Evolutionary conservation across 2,888 invertebrate species (phyloP).

Genomic region (Nematopogon swammerdamellus): DNA sequence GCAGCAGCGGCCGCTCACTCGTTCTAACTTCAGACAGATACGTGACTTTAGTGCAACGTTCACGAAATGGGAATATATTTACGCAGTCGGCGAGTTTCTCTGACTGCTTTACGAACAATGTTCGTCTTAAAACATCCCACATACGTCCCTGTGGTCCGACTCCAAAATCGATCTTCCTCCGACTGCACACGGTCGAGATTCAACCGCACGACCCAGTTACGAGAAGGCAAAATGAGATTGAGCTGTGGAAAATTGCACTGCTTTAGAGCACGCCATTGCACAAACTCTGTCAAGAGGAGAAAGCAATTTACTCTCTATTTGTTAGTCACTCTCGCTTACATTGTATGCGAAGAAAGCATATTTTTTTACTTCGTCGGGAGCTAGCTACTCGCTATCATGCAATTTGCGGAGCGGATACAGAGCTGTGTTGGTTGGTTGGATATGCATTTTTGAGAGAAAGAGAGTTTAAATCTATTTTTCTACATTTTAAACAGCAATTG

Average conservation of each 20-base stretch:
- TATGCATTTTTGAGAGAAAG: no score
- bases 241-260: neutral
- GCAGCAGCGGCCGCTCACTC: no score
- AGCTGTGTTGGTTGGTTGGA: no score
- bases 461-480: no score
- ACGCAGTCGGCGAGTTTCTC: neutral
- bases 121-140: neutral
- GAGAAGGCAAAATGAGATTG: neutral
- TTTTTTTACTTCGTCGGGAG: neutral
- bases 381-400: neutral
- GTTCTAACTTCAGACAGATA: no score
- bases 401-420: no score
- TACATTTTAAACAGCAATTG: no score
- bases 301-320: neutral
- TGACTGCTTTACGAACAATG: neutral
- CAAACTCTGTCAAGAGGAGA: neutral
- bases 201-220: neutral
- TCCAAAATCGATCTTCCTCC: neutral
- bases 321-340: neutral
- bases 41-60: no score
- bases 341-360: neutral
- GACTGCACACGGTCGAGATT: conserved; percentile 4
- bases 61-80: neutral
- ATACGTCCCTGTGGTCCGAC: neutral
- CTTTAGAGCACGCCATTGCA: neutral